These are phyloP conservation scores for Penaeus japonicus DNA, from an alignment of 1,140 invertebrate species.

Conservation along the genomic window DNA sequence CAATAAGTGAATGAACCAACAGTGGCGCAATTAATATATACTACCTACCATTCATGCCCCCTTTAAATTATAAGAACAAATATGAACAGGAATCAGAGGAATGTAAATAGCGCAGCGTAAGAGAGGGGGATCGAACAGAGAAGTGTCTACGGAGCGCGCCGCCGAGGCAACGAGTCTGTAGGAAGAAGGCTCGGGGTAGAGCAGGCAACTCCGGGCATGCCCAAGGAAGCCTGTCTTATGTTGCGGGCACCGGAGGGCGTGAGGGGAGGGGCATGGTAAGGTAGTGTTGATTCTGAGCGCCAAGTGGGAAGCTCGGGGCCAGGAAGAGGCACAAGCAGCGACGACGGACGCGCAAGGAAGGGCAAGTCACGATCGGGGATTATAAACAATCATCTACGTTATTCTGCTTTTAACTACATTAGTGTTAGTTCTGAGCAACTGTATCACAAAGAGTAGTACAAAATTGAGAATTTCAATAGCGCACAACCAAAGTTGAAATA, in stretches of 20 bases:
- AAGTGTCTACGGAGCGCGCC: no score
- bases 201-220: not conserved
- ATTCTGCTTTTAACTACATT: constrained; percentile 39
- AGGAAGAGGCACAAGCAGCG: not conserved
- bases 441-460: constrained; percentile 49
- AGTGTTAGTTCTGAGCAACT: constrained; percentile 40
- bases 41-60: no score
- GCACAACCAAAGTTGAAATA: constrained; percentile 40
- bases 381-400: constrained; percentile 41
- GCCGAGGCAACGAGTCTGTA: no score
- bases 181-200: no score
- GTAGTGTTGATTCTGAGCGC: not conserved
- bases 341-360: not conserved
- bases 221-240: not conserved
- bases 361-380: not conserved
- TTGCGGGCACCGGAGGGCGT: not conserved
- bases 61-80: no score
- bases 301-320: not conserved
- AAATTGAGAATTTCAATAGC: constrained; percentile 52
- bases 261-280: not conserved
- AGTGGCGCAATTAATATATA: no score
- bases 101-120: no score
- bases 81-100: no score
- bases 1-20: no score
- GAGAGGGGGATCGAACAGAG: no score